Evolutionary conservation across 2,113 vertebrate genomes (phyloP).

Genomic region (Dipodomys merriami): DNA sequence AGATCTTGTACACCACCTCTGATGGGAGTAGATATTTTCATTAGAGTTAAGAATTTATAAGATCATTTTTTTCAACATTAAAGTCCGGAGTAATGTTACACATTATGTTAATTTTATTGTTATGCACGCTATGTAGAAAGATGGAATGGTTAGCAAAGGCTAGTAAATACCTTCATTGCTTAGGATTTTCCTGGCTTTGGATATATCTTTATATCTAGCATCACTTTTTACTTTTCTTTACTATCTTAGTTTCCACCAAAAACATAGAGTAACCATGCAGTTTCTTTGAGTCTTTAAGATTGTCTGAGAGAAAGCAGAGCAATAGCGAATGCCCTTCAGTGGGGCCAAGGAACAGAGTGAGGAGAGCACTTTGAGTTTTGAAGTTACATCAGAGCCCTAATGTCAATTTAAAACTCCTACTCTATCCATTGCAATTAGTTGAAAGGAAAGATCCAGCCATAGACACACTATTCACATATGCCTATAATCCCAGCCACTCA

Average conservation of each 20-base stretch:
- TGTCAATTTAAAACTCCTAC: conserved; percentile 19
- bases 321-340: not conserved
- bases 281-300: conserved; percentile 16
- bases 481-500: too few relatives aligned
- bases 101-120: conserved; percentile 25
- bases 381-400: not conserved
- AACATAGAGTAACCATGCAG: not conserved
- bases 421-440: not conserved
- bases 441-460: not conserved
- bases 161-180: conserved; percentile 45
- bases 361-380: not conserved
- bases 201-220: conserved; percentile 1
- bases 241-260: not conserved
- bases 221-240: not conserved
- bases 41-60: not conserved
- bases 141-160: not conserved
- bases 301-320: not conserved
- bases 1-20: not conserved
- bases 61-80: not conserved
- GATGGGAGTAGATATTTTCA: not conserved
- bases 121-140: not conserved
- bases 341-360: not conserved
- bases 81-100: not conserved
- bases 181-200: conserved; percentile 44
- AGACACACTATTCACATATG: too few relatives aligned